Conservation (phyloP, 2,113 vertebrate genomes). For the Bos indicus region DNA sequence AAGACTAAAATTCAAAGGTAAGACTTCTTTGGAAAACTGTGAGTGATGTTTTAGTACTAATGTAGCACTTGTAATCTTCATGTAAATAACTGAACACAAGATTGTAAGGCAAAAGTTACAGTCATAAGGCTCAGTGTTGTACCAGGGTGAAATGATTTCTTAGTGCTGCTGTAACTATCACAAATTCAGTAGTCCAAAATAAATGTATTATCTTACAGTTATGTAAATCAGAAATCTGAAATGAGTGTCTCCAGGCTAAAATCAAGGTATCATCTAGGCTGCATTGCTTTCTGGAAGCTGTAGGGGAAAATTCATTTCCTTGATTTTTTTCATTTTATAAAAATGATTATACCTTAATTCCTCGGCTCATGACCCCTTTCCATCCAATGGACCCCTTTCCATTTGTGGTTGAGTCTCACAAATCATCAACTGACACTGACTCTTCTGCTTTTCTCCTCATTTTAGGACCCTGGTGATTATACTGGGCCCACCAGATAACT, state of each 20-base stretch:
- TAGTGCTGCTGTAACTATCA: background rate
- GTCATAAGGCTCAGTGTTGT: background rate
- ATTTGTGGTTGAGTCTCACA: background rate
- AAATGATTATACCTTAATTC: background rate
- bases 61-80: background rate
- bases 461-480: background rate
- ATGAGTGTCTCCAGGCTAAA: background rate
- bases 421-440: background rate
- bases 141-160: background rate
- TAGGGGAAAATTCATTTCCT: background rate
- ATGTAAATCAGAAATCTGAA: background rate
- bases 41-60: background rate
- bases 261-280: background rate
- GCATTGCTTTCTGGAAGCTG: background rate
- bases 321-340: background rate
- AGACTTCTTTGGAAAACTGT: background rate
- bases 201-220: background rate
- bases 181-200: background rate
- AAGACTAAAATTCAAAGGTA: background rate
- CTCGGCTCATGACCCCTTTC: fast-evolving
- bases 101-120: background rate
- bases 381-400: too few relatives aligned
- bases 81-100: background rate
- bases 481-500: background rate
- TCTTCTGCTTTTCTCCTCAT: background rate